Percentiles rank a stretch among this genome's conserved stretches.
Conservation (phyloP, 1,140 invertebrate genomes). For the Chironomus striatipennis region DNA sequence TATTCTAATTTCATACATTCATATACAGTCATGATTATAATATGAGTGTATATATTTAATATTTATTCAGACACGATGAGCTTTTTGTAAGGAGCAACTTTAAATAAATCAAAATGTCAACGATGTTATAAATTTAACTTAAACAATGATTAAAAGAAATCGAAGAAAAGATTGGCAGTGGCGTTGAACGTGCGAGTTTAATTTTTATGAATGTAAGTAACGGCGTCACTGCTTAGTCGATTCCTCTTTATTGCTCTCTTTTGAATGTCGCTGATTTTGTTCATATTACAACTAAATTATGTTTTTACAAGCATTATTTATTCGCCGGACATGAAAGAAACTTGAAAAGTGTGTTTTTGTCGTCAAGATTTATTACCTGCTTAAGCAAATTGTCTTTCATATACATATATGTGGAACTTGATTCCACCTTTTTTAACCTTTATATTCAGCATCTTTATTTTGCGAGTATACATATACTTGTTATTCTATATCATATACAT, state of each 20-base stretch:
- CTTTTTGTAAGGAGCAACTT: not conserved
- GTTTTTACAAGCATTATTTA: not conserved
- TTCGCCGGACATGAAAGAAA: not conserved
- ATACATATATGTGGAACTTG: not conserved
- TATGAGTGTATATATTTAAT: too few species aligned
- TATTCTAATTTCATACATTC: too few species aligned
- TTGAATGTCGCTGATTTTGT: not conserved
- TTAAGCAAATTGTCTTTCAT: conserved; percentile 13
- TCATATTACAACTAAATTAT: conserved; percentile 10
- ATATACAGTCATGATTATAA: too few species aligned
- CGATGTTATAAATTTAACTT: conserved; percentile 9
- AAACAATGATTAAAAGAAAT: not conserved
- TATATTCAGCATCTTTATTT: too few species aligned
- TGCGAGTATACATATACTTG: too few species aligned
- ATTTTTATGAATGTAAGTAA: not conserved
- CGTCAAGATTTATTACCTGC: conserved; percentile 7
- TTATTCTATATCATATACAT: too few species aligned
- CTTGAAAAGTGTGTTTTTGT: not conserved
- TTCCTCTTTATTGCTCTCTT: not conserved
- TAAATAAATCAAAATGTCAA: conserved; percentile 4
- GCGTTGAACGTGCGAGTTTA: not conserved
- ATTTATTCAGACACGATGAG: too few species aligned
- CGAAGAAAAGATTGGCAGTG: not conserved
- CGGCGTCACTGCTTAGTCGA: not conserved
- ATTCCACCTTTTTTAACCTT: not conserved